These are phyloP conservation scores for Clepsis dumicolana DNA, from an alignment of 2,888 invertebrate genomes.

Conservation along the genomic window DNA sequence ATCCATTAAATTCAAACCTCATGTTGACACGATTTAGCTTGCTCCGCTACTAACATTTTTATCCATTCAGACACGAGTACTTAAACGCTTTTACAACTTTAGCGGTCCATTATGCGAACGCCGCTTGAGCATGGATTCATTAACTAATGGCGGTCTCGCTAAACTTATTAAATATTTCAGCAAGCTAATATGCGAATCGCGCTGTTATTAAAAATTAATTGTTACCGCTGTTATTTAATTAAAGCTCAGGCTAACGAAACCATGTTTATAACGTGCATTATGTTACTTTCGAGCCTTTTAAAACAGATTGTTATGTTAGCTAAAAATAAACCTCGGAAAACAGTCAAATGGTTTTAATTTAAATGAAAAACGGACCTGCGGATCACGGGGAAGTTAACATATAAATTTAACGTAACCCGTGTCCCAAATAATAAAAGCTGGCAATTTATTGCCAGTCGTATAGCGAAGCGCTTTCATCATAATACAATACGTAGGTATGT, in stretches of 20 bases:
- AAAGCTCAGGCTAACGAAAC: constrained; percentile 22
- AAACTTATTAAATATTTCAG: constrained; percentile 33
- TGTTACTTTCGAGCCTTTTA: constrained; percentile 18
- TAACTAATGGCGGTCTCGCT: constrained; percentile 35
- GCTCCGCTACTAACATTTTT: not conserved
- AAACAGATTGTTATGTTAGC: constrained; percentile 13
- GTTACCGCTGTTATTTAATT: constrained; percentile 29
- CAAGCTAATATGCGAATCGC: constrained; percentile 30
- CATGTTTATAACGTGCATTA: constrained; percentile 4
- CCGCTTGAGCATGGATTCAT: constrained; percentile 35
- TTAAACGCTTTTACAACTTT: constrained; percentile 24
- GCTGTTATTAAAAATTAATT: constrained; percentile 31
- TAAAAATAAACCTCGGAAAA: constrained; percentile 8
- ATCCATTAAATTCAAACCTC: not conserved
- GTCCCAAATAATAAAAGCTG: constrained; percentile 30
- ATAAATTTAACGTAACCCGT: constrained; percentile 26
- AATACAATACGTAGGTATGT: constrained; percentile 5
- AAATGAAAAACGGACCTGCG: constrained; percentile 30
- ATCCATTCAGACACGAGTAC: constrained; percentile 15
- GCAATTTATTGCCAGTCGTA: constrained; percentile 22
- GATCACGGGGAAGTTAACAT: constrained; percentile 23
- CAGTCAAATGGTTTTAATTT: constrained; percentile 23
- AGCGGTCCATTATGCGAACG: constrained; percentile 25
- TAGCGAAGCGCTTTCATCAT: constrained; percentile 16
- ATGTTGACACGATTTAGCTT: constrained; percentile 1